Conservation (phyloP, 2,888 invertebrate genomes). For the Amblyjoppa fuscipennis region DNA sequence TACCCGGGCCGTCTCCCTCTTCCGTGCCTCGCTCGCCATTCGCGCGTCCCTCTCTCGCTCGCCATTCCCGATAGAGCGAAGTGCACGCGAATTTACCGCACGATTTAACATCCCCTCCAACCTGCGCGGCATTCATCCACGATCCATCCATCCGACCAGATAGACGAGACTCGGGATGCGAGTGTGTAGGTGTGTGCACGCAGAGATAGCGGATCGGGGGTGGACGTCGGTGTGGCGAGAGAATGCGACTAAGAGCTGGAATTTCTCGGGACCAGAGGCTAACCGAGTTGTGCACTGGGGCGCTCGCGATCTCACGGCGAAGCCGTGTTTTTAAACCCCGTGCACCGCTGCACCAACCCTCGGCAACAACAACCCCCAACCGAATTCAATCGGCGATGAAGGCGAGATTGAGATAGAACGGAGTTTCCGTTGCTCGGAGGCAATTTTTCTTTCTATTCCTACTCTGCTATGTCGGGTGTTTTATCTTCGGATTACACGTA, state of each 20-base stretch:
- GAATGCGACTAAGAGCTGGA: slow-evolving; percentile 63
- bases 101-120: slow-evolving; percentile 81
- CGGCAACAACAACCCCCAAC: slow-evolving; percentile 68
- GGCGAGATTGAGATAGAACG: background rate
- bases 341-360: slow-evolving; percentile 22
- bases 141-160: slow-evolving; percentile 68
- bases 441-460: background rate
- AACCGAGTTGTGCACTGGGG: slow-evolving; percentile 70
- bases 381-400: slow-evolving; percentile 60
- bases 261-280: slow-evolving; percentile 70
- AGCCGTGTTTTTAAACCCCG: slow-evolving; percentile 56
- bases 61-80: slow-evolving; percentile 73
- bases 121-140: slow-evolving; percentile 75
- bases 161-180: slow-evolving; percentile 41
- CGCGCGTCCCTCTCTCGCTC: background rate
- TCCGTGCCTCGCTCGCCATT: slow-evolving; percentile 6
- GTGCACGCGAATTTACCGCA: slow-evolving; percentile 82
- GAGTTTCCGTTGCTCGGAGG: background rate
- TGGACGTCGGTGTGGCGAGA: slow-evolving; percentile 31
- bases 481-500: background rate
- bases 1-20: slow-evolving; percentile 63
- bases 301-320: slow-evolving; percentile 18
- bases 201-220: slow-evolving; percentile 3
- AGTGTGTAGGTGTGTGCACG: slow-evolving; percentile 9
- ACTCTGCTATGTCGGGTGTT: background rate